A percentile compares a stretch with the other conserved stretches of the same genome.
phyloP scores from a whole-genome alignment of 2,888 invertebrate species.

The Entomobrya proxima region DNA sequence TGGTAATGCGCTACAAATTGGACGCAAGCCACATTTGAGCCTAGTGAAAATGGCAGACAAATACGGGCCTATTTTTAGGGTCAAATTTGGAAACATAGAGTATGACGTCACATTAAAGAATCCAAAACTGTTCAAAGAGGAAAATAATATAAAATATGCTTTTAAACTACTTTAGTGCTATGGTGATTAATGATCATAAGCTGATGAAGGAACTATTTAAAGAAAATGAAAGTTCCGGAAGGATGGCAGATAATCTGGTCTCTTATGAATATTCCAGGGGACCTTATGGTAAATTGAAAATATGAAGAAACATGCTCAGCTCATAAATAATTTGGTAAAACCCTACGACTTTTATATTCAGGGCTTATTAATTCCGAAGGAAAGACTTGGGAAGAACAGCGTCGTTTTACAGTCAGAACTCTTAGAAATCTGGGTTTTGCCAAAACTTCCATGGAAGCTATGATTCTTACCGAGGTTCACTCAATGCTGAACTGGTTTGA shows the following conservation, averaged over 20 bases:
- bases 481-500: conserved; percentile 33
- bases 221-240: not conserved
- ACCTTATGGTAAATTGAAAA: not conserved
- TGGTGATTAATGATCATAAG: not conserved
- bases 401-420: conserved; percentile 62
- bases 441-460: conserved; percentile 63
- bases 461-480: conserved; percentile 60
- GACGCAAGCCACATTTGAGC: not conserved
- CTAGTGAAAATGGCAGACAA: not conserved
- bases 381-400: conserved; percentile 55
- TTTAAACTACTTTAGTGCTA: not conserved
- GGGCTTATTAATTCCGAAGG: conserved; percentile 68
- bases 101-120: not conserved
- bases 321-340: not conserved
- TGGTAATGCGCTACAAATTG: not conserved
- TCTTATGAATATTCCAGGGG: not conserved
- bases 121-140: too few relatives aligned
- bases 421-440: conserved; percentile 61
- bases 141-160: not conserved
- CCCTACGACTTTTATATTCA: too few relatives aligned
- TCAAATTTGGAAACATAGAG: not conserved
- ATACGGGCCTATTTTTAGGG: conserved; percentile 5
- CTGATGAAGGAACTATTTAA: not conserved
- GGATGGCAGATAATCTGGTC: not conserved
- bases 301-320: not conserved